Conservation (phyloP, 2,113 vertebrate species). For the Mormoops blainvillei region DNA sequence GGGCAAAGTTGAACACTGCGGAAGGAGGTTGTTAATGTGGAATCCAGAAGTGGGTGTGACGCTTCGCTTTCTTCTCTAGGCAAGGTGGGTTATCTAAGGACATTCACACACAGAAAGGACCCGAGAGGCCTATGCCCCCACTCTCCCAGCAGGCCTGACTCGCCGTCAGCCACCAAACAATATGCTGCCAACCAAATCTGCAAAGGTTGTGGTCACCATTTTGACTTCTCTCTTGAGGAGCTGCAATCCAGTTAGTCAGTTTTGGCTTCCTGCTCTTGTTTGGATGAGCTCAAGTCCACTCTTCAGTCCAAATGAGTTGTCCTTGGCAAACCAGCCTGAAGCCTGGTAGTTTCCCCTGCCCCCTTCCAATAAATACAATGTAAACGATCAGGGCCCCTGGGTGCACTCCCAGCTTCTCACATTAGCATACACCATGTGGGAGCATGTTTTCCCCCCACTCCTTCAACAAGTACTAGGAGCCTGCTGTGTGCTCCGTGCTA, state of each 20-base stretch:
- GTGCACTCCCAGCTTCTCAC: not conserved
- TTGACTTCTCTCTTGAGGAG: not conserved
- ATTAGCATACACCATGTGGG: not conserved
- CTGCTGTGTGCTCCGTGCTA: not conserved
- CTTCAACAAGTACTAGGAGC: not conserved
- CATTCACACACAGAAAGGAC: constrained; percentile 72
- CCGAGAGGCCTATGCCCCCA: not conserved
- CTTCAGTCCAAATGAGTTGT: not conserved
- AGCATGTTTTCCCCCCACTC: not conserved
- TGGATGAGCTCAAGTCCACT: not conserved
- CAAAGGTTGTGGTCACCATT: not conserved
- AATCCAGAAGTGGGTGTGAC: constrained; percentile 86
- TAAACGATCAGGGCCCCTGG: not conserved
- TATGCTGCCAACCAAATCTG: not conserved
- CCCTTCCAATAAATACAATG: not conserved
- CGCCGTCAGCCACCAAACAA: not conserved
- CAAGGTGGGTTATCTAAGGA: constrained; percentile 82
- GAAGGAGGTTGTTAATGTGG: constrained; percentile 85
- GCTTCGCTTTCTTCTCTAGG: constrained; percentile 74
- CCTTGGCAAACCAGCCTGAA: not conserved
- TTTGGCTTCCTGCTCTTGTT: constrained; percentile 39
- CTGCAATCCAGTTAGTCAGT: not conserved
- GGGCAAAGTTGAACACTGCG: constrained; percentile 83
- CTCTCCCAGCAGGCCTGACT: not conserved
- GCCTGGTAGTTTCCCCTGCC: not conserved